phyloP scores from a whole-genome alignment of 1,140 invertebrate species.

The Platorchestia sp. region DNA sequence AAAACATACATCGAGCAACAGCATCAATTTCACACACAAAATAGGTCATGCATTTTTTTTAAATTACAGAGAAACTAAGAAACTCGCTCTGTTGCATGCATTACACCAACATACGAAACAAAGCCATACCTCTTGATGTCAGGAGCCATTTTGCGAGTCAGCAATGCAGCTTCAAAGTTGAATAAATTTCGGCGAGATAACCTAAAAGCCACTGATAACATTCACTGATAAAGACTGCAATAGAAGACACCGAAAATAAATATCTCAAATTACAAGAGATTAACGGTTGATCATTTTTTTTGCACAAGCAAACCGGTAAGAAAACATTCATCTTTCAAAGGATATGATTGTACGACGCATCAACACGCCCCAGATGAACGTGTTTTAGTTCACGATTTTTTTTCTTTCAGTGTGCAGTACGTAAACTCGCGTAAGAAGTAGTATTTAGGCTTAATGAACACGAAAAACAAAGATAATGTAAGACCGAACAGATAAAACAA shows the following conservation, averaged over 20 bases:
- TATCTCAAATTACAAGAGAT: neutral
- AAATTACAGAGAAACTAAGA: neutral
- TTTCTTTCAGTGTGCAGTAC: too few species aligned
- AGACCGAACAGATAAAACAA: too few species aligned
- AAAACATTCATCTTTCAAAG: too few species aligned
- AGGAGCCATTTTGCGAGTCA: conserved; percentile 12
- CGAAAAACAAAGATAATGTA: too few species aligned
- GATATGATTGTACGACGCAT: too few species aligned
- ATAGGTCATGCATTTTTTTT: neutral
- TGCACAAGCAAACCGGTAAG: too few species aligned
- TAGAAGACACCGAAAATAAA: neutral
- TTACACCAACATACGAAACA: neutral
- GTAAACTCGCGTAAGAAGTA: too few species aligned
- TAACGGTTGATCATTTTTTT: neutral
- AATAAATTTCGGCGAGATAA: neutral
- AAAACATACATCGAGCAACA: too few species aligned
- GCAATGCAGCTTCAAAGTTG: neutral
- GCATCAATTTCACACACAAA: neutral
- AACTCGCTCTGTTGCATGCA: neutral
- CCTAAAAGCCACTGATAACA: neutral
- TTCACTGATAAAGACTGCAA: neutral
- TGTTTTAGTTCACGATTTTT: too few species aligned
- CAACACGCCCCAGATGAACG: too few species aligned
- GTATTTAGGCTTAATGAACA: too few species aligned
- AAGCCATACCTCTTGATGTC: neutral